A percentile compares a stretch with the other conserved stretches of the same genome.
Conservation (phyloP, 2,797 vertebrate genomes). For the Premnoplex brunnescens region DNA sequence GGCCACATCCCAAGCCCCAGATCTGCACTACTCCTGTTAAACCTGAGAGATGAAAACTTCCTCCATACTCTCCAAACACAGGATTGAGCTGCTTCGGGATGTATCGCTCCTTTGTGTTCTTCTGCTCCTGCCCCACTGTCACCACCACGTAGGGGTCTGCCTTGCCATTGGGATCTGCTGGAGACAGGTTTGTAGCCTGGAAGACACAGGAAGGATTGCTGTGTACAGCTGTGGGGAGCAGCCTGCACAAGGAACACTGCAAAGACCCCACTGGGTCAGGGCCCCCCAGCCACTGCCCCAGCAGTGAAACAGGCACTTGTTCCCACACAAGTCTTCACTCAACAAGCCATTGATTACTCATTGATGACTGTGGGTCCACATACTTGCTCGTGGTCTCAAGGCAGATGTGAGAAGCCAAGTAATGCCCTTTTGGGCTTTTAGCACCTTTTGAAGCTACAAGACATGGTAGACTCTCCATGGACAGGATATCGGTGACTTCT, state of each 20-base stretch:
- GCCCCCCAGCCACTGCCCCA: not conserved
- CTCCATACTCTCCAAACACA: conserved; percentile 91
- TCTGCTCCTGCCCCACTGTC: conserved; percentile 79
- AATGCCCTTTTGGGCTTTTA: not conserved
- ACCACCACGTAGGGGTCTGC: conserved; percentile 91
- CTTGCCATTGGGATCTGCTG: conserved; percentile 90
- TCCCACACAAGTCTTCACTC: not conserved
- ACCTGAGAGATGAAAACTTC: not conserved
- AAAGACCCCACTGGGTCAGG: accelerated
- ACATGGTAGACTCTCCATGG: not conserved
- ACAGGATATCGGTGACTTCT: not conserved
- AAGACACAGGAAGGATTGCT: not conserved
- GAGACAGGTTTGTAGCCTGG: conserved; percentile 89
- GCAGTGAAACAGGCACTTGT: not conserved
- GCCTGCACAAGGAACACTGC: not conserved
- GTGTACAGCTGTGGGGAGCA: not conserved
- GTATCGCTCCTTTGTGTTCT: conserved; percentile 87
- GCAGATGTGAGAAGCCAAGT: not conserved
- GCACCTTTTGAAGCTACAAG: not conserved
- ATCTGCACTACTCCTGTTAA: not conserved
- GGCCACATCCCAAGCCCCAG: not conserved
- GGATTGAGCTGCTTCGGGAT: conserved; percentile 95
- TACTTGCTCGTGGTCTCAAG: not conserved
- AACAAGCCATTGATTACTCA: not conserved
- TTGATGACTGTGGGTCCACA: not conserved